These are phyloP conservation scores for Chromis chromis DNA, from an alignment of 2,797 vertebrate genomes.

Conservation along the genomic window DNA sequence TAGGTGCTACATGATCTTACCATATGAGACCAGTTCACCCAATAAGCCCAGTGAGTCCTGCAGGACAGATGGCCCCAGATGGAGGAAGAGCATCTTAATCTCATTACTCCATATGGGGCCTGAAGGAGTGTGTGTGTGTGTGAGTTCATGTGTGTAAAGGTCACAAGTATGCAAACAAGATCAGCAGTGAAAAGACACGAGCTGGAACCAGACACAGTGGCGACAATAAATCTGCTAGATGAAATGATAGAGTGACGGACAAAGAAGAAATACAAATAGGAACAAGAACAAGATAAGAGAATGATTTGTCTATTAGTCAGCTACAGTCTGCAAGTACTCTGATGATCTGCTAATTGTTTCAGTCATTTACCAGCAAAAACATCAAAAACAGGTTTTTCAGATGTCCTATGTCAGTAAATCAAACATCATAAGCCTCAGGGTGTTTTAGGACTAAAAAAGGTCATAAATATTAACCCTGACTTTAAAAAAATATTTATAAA, in stretches of 20 bases:
- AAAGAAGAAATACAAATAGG: neutral
- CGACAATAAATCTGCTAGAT: constrained; percentile 15
- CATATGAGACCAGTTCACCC: constrained; percentile 39
- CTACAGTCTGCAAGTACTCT: too few relatives aligned
- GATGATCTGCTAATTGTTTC: too few relatives aligned
- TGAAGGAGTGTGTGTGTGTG: neutral
- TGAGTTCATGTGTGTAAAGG: neutral
- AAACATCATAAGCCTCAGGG: too few relatives aligned
- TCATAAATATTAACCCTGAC: too few relatives aligned
- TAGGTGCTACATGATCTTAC: constrained; percentile 17
- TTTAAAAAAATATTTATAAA: too few relatives aligned
- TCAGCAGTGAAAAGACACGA: neutral
- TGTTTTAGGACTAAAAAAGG: too few relatives aligned
- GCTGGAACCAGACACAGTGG: neutral
- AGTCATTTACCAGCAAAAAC: too few relatives aligned
- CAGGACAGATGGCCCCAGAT: constrained; percentile 74
- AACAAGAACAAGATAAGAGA: neutral
- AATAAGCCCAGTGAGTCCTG: constrained; percentile 23
- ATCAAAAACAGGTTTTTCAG: too few relatives aligned
- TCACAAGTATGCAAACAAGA: neutral
- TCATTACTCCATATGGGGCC: constrained; percentile 59
- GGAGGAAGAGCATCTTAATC: constrained; percentile 65
- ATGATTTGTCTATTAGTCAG: too few relatives aligned
- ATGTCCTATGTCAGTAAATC: too few relatives aligned
- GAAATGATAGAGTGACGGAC: constrained; percentile 9